These are phyloP conservation scores for Augochlorella aurata DNA, from an alignment of 2,888 invertebrate genomes.

Conservation along the genomic window DNA sequence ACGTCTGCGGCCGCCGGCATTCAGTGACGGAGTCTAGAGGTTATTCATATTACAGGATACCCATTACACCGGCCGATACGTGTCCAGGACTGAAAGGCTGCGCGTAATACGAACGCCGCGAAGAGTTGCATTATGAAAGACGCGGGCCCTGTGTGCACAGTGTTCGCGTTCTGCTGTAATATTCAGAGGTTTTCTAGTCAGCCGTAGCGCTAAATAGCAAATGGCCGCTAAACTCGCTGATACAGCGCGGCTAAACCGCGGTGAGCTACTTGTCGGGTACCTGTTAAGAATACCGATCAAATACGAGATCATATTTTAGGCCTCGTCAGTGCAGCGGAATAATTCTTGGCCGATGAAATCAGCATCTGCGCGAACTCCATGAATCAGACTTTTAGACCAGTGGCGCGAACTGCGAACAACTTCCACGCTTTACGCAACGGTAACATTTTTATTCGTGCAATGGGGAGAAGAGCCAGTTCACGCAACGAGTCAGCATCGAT, in stretches of 20 bases:
- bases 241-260: not conserved
- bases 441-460: no score
- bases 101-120: not conserved
- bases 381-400: no score
- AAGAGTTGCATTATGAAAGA: conserved; percentile 12
- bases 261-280: not conserved
- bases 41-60: conserved; percentile 27
- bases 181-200: conserved; percentile 8
- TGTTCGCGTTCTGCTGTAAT: conserved; percentile 4
- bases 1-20: conserved; percentile 21
- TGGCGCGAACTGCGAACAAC: no score
- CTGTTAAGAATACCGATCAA: conserved; percentile 1
- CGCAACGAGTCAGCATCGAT: no score
- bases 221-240: not conserved
- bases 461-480: no score
- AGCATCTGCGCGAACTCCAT: no score
- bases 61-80: conserved; percentile 18
- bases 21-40: conserved; percentile 30
- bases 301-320: not conserved
- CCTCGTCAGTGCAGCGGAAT: not conserved
- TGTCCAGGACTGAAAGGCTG: not conserved
- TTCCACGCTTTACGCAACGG: no score
- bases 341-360: not conserved
- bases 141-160: not conserved
- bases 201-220: not conserved